Evolutionary conservation across 2,888 invertebrate genomes (phyloP).

Genomic region (Nineta flava): DNA sequence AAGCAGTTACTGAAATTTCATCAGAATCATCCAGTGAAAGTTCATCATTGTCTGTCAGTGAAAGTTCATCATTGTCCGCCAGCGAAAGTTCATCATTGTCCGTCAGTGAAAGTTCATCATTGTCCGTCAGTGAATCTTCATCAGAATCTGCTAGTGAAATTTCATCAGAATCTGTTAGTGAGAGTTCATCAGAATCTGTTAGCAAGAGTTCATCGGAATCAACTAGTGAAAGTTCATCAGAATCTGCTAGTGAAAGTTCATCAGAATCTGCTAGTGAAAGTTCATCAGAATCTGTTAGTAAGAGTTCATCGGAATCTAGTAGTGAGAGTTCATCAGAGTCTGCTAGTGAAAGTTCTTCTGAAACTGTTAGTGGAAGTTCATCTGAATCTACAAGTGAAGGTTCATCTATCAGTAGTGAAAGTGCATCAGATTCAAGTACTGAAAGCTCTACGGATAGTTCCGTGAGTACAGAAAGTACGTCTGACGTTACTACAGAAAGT

Average conservation of each 20-base stretch:
- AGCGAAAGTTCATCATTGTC: slow-evolving; percentile 5
- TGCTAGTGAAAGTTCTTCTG: slow-evolving; percentile 4
- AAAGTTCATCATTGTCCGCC: background rate
- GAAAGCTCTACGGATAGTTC: slow-evolving; percentile 6
- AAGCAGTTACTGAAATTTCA: slow-evolving; percentile 10
- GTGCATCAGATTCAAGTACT: background rate
- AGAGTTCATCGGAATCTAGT: slow-evolving; percentile 7
- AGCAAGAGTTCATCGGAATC: too few relatives aligned
- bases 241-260: background rate
- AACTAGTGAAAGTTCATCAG: slow-evolving; percentile 1
- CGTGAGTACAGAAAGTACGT: slow-evolving; percentile 10
- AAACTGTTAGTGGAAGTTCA: slow-evolving; percentile 4
- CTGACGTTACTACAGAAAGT: slow-evolving; percentile 7
- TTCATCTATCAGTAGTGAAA: slow-evolving; percentile 9
- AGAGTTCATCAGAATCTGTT: slow-evolving; percentile 6
- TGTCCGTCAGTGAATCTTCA: slow-evolving; percentile 6
- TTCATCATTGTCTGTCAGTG: background rate
- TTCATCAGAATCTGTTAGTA: slow-evolving; percentile 7
- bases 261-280: background rate
- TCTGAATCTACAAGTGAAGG: slow-evolving; percentile 9
- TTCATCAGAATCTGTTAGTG: slow-evolving; percentile 6
- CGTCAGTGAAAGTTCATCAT: slow-evolving; percentile 7
- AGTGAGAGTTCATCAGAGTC: slow-evolving; percentile 7
- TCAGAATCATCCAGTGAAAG: background rate
- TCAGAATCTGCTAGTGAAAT: slow-evolving; percentile 4